phyloP scores from a whole-genome alignment of 2,797 vertebrate genomes.

The Adelosebastes latens region DNA sequence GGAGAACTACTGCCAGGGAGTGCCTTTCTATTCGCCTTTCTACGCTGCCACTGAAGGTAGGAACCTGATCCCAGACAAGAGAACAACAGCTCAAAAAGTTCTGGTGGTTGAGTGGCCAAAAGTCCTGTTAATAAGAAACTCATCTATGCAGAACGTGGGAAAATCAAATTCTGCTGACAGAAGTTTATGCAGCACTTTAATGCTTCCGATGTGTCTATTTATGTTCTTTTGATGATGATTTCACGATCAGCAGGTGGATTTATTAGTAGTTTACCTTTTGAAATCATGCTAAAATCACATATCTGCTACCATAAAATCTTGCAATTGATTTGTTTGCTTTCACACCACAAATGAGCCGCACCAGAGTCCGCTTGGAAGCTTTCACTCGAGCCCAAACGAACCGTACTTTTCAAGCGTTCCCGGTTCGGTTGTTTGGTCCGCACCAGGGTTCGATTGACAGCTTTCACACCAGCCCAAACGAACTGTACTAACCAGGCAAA shows the following conservation, averaged over 20 bases:
- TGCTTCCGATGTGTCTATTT: too few species aligned
- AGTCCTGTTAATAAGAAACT: neutral
- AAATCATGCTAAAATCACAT: neutral
- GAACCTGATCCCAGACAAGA: neutral
- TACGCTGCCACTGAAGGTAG: constrained; percentile 89
- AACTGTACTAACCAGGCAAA: too few species aligned
- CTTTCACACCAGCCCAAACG: too few species aligned
- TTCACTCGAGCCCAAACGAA: too few species aligned
- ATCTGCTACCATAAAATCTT: neutral
- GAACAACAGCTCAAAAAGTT: neutral
- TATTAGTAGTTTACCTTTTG: neutral
- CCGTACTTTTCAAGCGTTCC: too few species aligned
- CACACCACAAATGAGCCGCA: too few species aligned
- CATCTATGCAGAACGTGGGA: neutral
- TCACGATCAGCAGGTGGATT: fast-evolving
- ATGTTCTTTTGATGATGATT: neutral
- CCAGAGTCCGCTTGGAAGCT: too few species aligned
- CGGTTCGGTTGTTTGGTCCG: too few species aligned
- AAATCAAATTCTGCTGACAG: too few species aligned
- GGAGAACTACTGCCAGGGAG: constrained; percentile 85
- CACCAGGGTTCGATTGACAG: too few species aligned
- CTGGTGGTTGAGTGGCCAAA: neutral
- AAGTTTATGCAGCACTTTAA: too few species aligned
- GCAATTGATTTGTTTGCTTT: too few species aligned
- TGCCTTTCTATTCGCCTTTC: constrained; percentile 91